phyloP scores from a whole-genome alignment of 2,113 vertebrate species.

The Corythaeola cristata region DNA sequence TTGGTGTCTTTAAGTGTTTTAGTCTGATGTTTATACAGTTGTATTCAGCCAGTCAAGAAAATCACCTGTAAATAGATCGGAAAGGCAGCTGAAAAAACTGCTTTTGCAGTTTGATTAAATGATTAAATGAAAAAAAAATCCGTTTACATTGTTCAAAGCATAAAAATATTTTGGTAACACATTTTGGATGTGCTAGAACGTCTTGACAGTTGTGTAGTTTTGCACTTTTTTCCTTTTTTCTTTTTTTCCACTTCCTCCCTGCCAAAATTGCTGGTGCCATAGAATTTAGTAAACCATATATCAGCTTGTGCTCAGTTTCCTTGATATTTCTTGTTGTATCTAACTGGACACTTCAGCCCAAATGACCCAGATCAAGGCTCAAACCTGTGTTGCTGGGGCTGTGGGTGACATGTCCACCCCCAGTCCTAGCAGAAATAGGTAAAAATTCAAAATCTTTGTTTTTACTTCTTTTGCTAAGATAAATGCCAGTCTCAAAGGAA shows the following conservation, averaged over 20 bases:
- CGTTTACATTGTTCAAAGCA: background rate
- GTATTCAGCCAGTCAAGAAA: background rate
- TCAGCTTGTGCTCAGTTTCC: background rate
- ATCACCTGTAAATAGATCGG: background rate
- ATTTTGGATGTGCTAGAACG: background rate
- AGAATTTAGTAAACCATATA: background rate
- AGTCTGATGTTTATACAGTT: conserved; percentile 28
- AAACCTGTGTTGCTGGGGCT: background rate
- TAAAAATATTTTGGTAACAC: background rate
- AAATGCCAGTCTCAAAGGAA: background rate
- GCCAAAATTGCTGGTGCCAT: background rate
- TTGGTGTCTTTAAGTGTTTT: conserved; percentile 52
- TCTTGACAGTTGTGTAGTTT: background rate
- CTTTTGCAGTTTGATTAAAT: background rate
- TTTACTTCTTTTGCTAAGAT: background rate
- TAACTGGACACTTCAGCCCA: background rate
- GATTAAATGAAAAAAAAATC: conserved; percentile 26
- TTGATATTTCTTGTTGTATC: background rate
- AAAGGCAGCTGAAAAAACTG: background rate
- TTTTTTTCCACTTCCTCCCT: background rate
- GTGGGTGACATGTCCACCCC: background rate
- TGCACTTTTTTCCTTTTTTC: background rate
- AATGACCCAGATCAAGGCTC: background rate
- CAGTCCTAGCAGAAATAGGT: background rate
- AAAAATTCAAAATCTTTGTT: background rate